A percentile compares a stretch with the other conserved stretches of the same genome.
Evolutionary conservation across 2,797 vertebrate genomes (phyloP).

Genomic region (Bovichtus diacanthus): DNA sequence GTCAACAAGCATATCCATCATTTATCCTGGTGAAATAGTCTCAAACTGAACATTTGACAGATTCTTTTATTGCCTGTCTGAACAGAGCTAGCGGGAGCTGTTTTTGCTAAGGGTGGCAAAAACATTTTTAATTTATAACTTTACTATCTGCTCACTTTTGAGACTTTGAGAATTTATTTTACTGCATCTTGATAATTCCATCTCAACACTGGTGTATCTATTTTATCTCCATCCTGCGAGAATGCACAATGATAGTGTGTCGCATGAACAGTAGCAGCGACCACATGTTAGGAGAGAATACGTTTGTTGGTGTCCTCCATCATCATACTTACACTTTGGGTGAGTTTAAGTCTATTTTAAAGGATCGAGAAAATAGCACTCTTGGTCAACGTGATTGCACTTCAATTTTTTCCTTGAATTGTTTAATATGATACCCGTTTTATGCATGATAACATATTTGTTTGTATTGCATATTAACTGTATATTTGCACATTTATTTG

Average conservation of each 20-base stretch:
- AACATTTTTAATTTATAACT: slow-evolving; percentile 1
- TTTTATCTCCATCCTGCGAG: slow-evolving; percentile 19
- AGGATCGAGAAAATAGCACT: too few relatives aligned
- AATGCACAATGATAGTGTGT: slow-evolving; percentile 6
- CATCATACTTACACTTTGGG: not conserved
- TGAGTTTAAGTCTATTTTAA: too few relatives aligned
- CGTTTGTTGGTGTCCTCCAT: not conserved
- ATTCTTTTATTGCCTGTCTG: slow-evolving; percentile 26
- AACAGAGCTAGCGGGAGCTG: slow-evolving; percentile 6
- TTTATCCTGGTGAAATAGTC: slow-evolving; percentile 34
- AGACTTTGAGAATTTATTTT: slow-evolving; percentile 38
- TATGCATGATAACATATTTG: too few relatives aligned
- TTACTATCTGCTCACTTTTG: slow-evolving; percentile 26
- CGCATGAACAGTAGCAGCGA: not conserved
- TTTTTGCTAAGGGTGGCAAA: slow-evolving; percentile 20
- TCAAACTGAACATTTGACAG: slow-evolving; percentile 32
- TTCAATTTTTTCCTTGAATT: too few relatives aligned
- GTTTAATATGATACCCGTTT: too few relatives aligned
- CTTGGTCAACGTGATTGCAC: too few relatives aligned
- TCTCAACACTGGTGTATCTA: not conserved
- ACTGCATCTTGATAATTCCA: slow-evolving; percentile 16
- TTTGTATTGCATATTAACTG: too few relatives aligned
- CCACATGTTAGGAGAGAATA: not conserved
- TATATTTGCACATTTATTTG: too few relatives aligned
- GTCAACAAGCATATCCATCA: slow-evolving; percentile 52